A percentile compares a stretch with the other conserved stretches of the same genome.
phyloP scores from a whole-genome alignment of 2,113 vertebrate genomes.

The Todiramphus chloris region DNA sequence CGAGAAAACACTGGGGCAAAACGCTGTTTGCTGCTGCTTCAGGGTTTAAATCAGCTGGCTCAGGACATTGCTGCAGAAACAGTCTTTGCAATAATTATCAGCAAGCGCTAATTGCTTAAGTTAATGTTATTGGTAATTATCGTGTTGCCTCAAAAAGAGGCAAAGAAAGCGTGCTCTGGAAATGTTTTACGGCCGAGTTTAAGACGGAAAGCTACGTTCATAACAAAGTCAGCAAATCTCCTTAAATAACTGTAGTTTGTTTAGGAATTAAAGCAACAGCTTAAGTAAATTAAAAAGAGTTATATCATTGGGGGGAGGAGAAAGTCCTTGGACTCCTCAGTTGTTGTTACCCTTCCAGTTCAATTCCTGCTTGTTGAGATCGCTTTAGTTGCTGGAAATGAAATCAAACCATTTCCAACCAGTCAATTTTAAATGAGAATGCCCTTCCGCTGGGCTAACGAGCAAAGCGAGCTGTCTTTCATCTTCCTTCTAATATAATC shows the following conservation, averaged over 20 bases:
- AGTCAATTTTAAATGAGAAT: background rate
- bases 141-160: background rate
- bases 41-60: background rate
- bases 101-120: background rate
- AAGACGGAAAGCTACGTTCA: background rate
- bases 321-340: background rate
- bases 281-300: background rate
- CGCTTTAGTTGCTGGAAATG: background rate
- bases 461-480: background rate
- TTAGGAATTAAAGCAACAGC: background rate
- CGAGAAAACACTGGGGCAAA: background rate
- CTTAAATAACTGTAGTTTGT: background rate
- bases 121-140: background rate
- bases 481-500: background rate
- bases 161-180: background rate
- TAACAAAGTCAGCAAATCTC: background rate
- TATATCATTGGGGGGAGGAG: rapidly evolving
- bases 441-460: background rate
- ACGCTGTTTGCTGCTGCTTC: background rate
- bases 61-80: background rate
- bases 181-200: background rate
- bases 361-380: background rate
- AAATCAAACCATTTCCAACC: background rate
- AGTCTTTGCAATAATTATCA: background rate
- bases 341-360: background rate